phyloP scores from a whole-genome alignment of 2,113 vertebrate species.

The Piaya cayana region DNA sequence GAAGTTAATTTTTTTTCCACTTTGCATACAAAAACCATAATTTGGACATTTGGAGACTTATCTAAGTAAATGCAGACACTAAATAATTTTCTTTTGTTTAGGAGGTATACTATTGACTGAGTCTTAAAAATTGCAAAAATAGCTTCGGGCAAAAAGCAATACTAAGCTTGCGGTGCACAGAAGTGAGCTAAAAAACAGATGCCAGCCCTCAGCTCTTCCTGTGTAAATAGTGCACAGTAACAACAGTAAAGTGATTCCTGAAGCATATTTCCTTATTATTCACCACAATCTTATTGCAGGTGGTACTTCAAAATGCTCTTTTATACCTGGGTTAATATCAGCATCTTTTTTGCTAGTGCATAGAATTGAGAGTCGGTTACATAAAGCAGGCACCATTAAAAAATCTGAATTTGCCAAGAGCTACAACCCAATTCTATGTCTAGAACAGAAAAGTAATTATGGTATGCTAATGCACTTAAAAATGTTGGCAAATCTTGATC shows the following conservation, averaged over 20 bases:
- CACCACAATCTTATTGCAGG: conserved; percentile 29
- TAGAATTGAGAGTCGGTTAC: conserved; percentile 21
- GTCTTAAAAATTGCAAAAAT: conserved; percentile 47
- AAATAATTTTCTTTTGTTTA: conserved; percentile 27
- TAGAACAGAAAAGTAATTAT: conserved; percentile 13
- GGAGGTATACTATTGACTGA: conserved; percentile 32
- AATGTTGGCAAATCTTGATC: not conserved
- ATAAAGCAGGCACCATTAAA: not conserved
- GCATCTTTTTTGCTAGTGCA: conserved; percentile 18
- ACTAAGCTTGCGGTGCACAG: conserved; percentile 10
- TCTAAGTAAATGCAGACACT: not conserved
- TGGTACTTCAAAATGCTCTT: conserved; percentile 50
- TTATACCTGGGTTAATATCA: conserved; percentile 37
- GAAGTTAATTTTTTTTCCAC: not conserved
- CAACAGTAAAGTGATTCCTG: conserved; percentile 38
- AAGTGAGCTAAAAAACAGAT: conserved; percentile 48
- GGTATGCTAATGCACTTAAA: not conserved
- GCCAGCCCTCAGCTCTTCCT: conserved; percentile 48
- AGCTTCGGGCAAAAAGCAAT: conserved; percentile 46
- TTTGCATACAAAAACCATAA: not conserved
- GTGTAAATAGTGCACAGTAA: conserved; percentile 18
- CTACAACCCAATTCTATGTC: not conserved
- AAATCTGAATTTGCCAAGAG: not conserved
- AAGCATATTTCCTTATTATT: conserved; percentile 67
- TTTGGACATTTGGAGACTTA: not conserved